Conservation (phyloP, 2,113 vertebrate genomes). For the Odontesthes bonariensis region DNA sequence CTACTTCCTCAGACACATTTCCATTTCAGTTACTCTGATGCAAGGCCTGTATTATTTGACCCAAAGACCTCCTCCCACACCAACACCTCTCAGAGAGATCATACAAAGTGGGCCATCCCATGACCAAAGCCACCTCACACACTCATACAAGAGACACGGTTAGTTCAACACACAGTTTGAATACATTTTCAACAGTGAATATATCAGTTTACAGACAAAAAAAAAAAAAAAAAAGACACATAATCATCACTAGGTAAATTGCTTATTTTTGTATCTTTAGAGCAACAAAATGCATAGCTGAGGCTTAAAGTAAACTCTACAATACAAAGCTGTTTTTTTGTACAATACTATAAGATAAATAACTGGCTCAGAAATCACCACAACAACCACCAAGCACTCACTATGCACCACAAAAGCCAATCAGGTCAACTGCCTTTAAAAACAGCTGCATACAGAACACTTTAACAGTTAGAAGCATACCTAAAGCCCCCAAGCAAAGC, state of each 20-base stretch:
- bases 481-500: constrained; percentile 23
- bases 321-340: background rate
- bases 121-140: constrained; percentile 71
- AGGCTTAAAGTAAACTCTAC: constrained; percentile 6
- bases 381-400: constrained; percentile 14
- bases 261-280: constrained; percentile 9
- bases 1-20: constrained; percentile 11
- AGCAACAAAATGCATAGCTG: background rate
- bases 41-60: constrained; percentile 18
- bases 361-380: constrained; percentile 21
- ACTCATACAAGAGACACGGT: constrained; percentile 71
- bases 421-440: background rate
- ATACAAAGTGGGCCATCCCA: constrained; percentile 24
- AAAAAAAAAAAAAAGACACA: background rate
- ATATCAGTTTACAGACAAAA: constrained; percentile 9
- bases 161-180: constrained; percentile 62
- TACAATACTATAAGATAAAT: background rate
- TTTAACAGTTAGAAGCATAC: constrained; percentile 5
- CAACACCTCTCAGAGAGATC: constrained; percentile 43
- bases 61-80: constrained; percentile 13
- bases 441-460: background rate
- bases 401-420: constrained; percentile 16
- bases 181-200: constrained; percentile 31
- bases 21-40: constrained; percentile 60
- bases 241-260: constrained; percentile 9